Base-by-base conservation (phyloP, 1,140 invertebrate genomes). In the Saccostrea glomerata region DNA sequence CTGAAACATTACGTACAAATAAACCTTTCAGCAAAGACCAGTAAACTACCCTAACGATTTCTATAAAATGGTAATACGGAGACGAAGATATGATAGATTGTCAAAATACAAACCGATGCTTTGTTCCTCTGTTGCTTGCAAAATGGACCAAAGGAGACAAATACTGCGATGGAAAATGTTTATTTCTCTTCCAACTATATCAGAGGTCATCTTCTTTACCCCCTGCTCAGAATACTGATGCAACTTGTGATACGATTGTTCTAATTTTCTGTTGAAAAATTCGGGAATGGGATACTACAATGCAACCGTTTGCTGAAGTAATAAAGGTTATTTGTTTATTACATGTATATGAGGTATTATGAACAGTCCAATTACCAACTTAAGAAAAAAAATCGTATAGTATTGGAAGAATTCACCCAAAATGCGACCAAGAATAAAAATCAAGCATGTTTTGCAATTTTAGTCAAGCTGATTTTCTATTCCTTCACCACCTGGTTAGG, bases 21-120 rank as follows among this genome's bases (percentile, higher is more conserved):
- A 36, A 36, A 36, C 30, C 70, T 77, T 77, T 77, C 70, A 77
- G 23, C 30, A 77, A 36, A 40, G 30, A 4, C 70, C 70, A 77
- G 58, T 63, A 63, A 63, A 77, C 13, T 15, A 77, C 25, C 30
- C 30, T 9, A 77, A 77, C 70, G 30, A 77, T 9, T 77, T 77
- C 30, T 15, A 30, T 77, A 77, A 77, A 77, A 30, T 77, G 66
- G 25, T 25, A 40, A 77, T 77, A 11, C 30, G 15, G 30, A 77
- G 70, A 77, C 70, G 70, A 77, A 77, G 70, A 77, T 77, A 77
- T 77, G 70, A 77, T 77, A 77, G 70, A 77, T 77, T 77, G 70
- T 30, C 70, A 15, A 36, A 13, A 77, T 30, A 77, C 70, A 77
- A 77, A 30, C 70, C 23, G 70, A 77, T 77, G 70, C 70, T 77